Evolutionary conservation across 2,888 invertebrate species (phyloP).

Genomic region (Belgica antarctica): DNA sequence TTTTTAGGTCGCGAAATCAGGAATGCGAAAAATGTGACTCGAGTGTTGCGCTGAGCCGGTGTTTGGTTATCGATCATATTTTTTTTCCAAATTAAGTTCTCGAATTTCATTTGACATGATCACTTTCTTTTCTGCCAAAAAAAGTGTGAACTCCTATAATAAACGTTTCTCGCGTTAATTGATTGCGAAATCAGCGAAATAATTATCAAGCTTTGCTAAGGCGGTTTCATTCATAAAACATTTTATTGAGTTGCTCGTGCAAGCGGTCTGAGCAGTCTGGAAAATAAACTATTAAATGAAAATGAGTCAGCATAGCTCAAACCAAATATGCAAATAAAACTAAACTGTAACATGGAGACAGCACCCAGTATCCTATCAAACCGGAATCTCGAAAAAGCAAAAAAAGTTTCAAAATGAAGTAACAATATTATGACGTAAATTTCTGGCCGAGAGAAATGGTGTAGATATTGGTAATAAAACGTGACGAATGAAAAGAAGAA

Average conservation of each 20-base stretch:
- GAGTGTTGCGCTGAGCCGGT: background rate
- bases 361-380: background rate
- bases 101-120: slow-evolving; percentile 6
- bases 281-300: no score
- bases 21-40: slow-evolving; percentile 23
- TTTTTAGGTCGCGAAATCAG: slow-evolving; percentile 24
- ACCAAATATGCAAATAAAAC: slow-evolving; percentile 8
- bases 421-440: slow-evolving; percentile 41
- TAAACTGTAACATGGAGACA: background rate
- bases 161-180: no score
- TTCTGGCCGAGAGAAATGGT: slow-evolving; percentile 26
- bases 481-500: slow-evolving; percentile 10
- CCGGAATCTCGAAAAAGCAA: background rate
- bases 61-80: background rate
- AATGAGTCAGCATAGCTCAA: no score
- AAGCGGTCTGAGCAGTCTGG: background rate
- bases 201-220: background rate
- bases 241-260: background rate
- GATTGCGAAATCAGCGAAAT: background rate
- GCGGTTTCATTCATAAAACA: slow-evolving; percentile 16
- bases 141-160: no score
- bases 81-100: slow-evolving; percentile 5
- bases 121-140: background rate
- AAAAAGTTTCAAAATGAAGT: slow-evolving; percentile 17
- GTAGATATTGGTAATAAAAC: no score